Evolutionary conservation across 1,140 invertebrate species (phyloP).

Genomic region (Calephelis nemesis): DNA sequence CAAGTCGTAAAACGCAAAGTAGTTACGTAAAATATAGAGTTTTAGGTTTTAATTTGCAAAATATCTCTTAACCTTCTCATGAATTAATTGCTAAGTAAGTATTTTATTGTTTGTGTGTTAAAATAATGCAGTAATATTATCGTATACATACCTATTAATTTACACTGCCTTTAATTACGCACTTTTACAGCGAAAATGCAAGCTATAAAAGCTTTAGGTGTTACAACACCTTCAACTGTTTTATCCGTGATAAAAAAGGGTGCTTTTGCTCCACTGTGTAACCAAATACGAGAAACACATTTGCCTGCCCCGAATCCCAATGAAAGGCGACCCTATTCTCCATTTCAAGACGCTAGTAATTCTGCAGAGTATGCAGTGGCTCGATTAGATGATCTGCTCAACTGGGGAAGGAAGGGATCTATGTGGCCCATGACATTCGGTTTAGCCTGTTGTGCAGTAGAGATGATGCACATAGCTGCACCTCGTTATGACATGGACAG

Average conservation of each 20-base stretch:
- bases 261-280: conserved; percentile 54
- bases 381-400: conserved; percentile 94
- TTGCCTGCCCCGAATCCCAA: conserved; percentile 66
- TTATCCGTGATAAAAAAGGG: conserved; percentile 64
- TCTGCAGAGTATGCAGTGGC: conserved; percentile 88
- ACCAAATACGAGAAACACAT: conserved; percentile 70
- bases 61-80: neutral
- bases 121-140: neutral
- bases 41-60: conserved; percentile 20
- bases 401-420: conserved; percentile 96
- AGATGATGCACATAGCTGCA: conserved; percentile 99
- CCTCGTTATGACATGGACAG: conserved; percentile 98
- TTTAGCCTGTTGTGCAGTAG: conserved; percentile 97
- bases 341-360: conserved; percentile 87
- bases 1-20: conserved; percentile 18
- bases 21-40: conserved; percentile 46
- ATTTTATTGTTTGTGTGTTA: neutral
- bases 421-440: conserved; percentile 98
- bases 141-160: neutral
- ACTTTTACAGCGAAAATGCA: conserved; percentile 61
- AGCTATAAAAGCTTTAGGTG: conserved; percentile 63
- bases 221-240: conserved; percentile 50
- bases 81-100: conserved; percentile 5
- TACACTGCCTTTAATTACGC: conserved; percentile 28
- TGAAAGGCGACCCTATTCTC: conserved; percentile 75